phyloP scores from a whole-genome alignment of 1,140 invertebrate species.

The Pteromalus puparum region DNA sequence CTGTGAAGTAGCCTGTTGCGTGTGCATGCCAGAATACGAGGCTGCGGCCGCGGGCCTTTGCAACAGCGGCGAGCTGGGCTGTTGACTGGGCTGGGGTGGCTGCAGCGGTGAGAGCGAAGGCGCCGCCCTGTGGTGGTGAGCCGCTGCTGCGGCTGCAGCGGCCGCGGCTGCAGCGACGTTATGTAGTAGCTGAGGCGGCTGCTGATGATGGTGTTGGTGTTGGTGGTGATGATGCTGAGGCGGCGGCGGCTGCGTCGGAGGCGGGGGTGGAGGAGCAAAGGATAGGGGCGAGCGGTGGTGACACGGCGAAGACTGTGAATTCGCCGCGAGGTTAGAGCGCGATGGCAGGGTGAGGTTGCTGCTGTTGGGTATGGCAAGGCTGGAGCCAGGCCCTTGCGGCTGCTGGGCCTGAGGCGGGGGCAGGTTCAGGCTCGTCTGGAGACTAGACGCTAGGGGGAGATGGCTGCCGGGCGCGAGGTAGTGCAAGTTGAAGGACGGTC shows the following conservation, averaged over 20 bases:
- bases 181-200: conserved; percentile 56
- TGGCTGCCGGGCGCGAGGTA: conserved; percentile 73
- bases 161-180: conserved; percentile 61
- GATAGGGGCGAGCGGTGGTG: conserved; percentile 63
- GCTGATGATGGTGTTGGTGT: conserved; percentile 51
- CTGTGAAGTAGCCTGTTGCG: conserved; percentile 59
- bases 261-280: conserved; percentile 58
- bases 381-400: conserved; percentile 60
- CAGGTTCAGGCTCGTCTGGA: conserved; percentile 69
- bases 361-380: conserved; percentile 59
- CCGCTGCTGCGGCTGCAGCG: conserved; percentile 55
- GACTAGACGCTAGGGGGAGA: conserved; percentile 68
- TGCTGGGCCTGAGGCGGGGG: conserved; percentile 62
- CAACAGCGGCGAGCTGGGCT: conserved; percentile 62
- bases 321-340: conserved; percentile 61
- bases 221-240: conserved; percentile 56
- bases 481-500: conserved; percentile 74
- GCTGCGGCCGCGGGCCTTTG: conserved; percentile 56
- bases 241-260: conserved; percentile 46
- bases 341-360: conserved; percentile 62
- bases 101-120: conserved; percentile 62
- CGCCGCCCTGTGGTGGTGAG: conserved; percentile 55
- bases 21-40: conserved; percentile 63
- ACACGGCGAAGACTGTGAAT: conserved; percentile 66
- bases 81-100: conserved; percentile 55